These are phyloP conservation scores for Stegodyphus dumicola DNA, from an alignment of 1,140 invertebrate genomes.

Conservation along the genomic window DNA sequence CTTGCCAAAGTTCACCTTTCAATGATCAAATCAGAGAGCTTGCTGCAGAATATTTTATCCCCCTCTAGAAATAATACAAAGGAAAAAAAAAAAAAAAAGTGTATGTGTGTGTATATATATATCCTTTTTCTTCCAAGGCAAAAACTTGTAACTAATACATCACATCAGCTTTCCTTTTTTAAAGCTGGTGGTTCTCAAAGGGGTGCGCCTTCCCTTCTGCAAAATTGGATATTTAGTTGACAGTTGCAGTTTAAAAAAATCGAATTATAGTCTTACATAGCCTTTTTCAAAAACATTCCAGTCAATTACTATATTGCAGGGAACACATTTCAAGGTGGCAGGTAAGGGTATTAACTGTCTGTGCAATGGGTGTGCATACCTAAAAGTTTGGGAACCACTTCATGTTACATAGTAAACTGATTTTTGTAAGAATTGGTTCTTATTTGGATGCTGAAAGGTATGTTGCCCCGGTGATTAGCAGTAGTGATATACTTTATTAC, in stretches of 20 bases:
- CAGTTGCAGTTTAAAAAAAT: background rate
- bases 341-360: background rate
- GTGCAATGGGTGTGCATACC: slow-evolving; percentile 52
- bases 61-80: background rate
- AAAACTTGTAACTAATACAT: background rate
- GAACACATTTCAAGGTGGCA: slow-evolving; percentile 30
- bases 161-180: background rate
- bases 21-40: slow-evolving; percentile 59
- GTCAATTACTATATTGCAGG: background rate
- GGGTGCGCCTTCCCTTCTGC: slow-evolving; percentile 5
- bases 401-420: background rate
- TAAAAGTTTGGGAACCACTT: slow-evolving; percentile 20
- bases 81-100: background rate
- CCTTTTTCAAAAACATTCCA: background rate
- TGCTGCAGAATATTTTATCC: slow-evolving; percentile 50
- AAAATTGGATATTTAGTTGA: background rate
- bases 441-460: background rate
- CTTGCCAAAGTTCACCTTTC: slow-evolving; percentile 53
- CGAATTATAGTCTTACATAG: background rate
- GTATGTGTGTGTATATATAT: background rate
- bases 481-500: slow-evolving; percentile 19
- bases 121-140: slow-evolving; percentile 9
- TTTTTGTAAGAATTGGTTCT: background rate
- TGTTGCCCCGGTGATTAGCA: slow-evolving; percentile 38
- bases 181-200: slow-evolving; percentile 27